Conservation (phyloP, 2,888 invertebrate species). For the Isoperla grammatica region DNA sequence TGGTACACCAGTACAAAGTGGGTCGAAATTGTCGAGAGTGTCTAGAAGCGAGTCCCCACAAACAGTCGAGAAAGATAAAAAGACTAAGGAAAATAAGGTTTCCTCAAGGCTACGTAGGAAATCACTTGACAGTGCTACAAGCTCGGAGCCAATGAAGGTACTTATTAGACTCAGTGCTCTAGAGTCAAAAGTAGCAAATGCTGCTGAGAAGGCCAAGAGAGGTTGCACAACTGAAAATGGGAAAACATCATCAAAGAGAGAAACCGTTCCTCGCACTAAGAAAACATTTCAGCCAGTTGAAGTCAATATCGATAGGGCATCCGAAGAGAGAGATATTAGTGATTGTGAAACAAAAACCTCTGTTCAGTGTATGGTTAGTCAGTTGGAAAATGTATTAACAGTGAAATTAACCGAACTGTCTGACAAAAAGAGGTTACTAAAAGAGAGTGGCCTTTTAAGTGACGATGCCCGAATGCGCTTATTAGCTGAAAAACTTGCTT, state of each 20-base stretch:
- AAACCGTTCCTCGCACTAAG: neutral
- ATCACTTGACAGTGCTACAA: conserved; percentile 71
- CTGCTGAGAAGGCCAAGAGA: conserved; percentile 41
- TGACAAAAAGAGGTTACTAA: conserved; percentile 58
- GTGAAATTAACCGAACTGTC: conserved; percentile 64
- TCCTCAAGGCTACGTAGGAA: conserved; percentile 61
- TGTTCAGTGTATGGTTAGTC: conserved; percentile 39
- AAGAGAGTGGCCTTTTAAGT: conserved; percentile 62
- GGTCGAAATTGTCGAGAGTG: conserved; percentile 35
- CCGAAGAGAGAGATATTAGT: conserved; percentile 57
- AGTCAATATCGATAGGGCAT: conserved; percentile 44
- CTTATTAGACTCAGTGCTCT: conserved; percentile 67
- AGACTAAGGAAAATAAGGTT: conserved; percentile 44
- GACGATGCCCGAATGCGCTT: conserved; percentile 62
- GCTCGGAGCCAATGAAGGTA: conserved; percentile 75
- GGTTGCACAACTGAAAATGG: conserved; percentile 1
- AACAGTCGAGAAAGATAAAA: conserved; percentile 20
- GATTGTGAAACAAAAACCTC: conserved; percentile 12
- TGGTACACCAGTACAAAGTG: conserved; percentile 36
- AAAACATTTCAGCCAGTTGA: conserved; percentile 17
- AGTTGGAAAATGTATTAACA: conserved; percentile 58
- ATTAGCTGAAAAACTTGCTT: conserved; percentile 73
- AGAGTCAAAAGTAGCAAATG: conserved; percentile 69
- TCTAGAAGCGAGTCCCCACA: conserved; percentile 39
- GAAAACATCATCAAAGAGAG: conserved; percentile 14